phyloP scores from a whole-genome alignment of 2,797 vertebrate genomes.

The Falco peregrinus region DNA sequence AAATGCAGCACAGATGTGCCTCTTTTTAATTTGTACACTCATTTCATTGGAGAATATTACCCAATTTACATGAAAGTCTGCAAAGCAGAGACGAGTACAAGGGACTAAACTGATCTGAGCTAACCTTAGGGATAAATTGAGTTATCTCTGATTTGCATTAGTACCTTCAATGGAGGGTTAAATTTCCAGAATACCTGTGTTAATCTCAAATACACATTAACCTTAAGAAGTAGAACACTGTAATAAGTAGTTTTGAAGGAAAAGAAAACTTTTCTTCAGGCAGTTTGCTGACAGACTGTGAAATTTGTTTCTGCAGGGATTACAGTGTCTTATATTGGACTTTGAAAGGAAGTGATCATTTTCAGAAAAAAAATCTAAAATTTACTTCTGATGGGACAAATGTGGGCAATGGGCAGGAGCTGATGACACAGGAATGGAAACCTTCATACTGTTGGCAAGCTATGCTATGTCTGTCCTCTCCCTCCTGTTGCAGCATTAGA shows the following conservation, averaged over 20 bases:
- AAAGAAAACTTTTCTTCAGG: background rate
- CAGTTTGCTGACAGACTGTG: background rate
- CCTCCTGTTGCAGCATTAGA: background rate
- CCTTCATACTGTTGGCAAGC: background rate
- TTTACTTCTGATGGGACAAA: background rate
- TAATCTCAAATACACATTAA: background rate
- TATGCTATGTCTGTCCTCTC: background rate
- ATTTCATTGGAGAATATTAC: background rate
- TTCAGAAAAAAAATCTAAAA: background rate
- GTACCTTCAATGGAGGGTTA: background rate
- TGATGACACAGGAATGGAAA: background rate
- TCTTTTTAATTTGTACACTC: background rate
- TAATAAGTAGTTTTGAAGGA: background rate
- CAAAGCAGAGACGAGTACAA: background rate
- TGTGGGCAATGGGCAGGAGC: background rate
- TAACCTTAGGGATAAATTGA: background rate
- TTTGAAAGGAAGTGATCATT: background rate
- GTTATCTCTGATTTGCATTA: background rate
- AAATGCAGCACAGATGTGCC: background rate
- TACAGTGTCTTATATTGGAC: background rate
- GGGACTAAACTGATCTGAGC: background rate
- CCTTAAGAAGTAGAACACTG: background rate
- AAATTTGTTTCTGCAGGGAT: background rate
- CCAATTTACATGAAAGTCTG: background rate
- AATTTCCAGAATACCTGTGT: background rate